phyloP scores from a whole-genome alignment of 2,797 vertebrate genomes.

The Sebastolobus alascanus region DNA sequence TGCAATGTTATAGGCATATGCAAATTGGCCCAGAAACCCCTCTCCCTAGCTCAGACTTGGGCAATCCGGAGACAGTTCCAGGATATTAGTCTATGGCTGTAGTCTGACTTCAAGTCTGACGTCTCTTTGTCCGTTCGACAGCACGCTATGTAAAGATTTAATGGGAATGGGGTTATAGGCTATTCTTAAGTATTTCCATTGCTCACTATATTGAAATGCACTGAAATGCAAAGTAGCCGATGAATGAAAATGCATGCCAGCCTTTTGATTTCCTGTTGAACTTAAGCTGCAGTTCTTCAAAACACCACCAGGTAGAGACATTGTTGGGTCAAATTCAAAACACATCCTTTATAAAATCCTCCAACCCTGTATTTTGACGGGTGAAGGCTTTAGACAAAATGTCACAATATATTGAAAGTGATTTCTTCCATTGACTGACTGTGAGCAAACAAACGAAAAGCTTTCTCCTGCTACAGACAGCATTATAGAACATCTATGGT shows the following conservation, averaged over 20 bases:
- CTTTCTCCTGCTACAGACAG: not conserved
- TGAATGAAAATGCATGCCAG: constrained; percentile 3
- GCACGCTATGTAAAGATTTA: not conserved
- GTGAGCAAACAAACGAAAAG: not conserved
- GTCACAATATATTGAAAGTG: not conserved
- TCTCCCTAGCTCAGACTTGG: not conserved
- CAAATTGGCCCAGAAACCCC: not conserved
- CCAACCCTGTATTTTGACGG: constrained; percentile 12
- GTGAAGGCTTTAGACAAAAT: constrained; percentile 2
- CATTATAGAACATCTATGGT: not conserved
- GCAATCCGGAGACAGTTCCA: not conserved
- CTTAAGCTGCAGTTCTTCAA: constrained; percentile 52
- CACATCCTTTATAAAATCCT: constrained; percentile 4
- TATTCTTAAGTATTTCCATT: not conserved
- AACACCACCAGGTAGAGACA: constrained; percentile 72
- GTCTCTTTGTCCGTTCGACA: not conserved
- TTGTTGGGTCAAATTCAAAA: constrained; percentile 45
- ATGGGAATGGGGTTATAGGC: not conserved
- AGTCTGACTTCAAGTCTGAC: not conserved
- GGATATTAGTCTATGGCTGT: not conserved
- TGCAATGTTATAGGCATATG: not conserved
- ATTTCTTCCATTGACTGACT: not conserved
- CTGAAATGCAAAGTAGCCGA: not conserved
- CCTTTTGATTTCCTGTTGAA: not conserved
- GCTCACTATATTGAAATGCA: not conserved